Evolutionary conservation across 1,140 invertebrate species (phyloP).

Genomic region (Popillia japonica): DNA sequence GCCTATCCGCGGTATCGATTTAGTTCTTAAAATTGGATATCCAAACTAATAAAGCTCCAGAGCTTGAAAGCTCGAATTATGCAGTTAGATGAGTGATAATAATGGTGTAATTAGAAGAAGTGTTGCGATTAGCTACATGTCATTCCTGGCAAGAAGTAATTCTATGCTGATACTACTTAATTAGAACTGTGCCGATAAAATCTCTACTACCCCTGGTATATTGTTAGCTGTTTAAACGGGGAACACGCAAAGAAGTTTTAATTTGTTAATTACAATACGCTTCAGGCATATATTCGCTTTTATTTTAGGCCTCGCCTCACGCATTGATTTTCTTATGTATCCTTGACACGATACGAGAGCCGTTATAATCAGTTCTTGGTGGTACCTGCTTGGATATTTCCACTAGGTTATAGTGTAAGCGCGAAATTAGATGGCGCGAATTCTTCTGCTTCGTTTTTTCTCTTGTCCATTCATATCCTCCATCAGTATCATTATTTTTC

Average conservation of each 20-base stretch:
- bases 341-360: constrained; percentile 3
- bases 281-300: background rate
- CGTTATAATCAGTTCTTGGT: background rate
- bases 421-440: too few relatives aligned
- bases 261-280: background rate
- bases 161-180: background rate
- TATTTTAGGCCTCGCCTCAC: background rate
- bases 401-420: too few relatives aligned
- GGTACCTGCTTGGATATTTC: too few relatives aligned
- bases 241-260: constrained; percentile 2
- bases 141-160: background rate
- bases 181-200: background rate
- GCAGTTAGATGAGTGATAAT: too few relatives aligned
- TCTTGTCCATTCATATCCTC: too few relatives aligned
- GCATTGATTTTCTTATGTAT: background rate
- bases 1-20: too few relatives aligned
- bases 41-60: too few relatives aligned
- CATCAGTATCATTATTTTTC: too few relatives aligned
- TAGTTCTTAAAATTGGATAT: too few relatives aligned
- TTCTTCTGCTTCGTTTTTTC: too few relatives aligned
- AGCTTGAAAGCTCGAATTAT: too few relatives aligned
- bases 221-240: background rate
- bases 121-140: background rate
- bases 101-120: background rate
- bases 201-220: background rate